Evolutionary conservation across 2,888 invertebrate genomes (phyloP).

Genomic region (Phaedon cochleariae): DNA sequence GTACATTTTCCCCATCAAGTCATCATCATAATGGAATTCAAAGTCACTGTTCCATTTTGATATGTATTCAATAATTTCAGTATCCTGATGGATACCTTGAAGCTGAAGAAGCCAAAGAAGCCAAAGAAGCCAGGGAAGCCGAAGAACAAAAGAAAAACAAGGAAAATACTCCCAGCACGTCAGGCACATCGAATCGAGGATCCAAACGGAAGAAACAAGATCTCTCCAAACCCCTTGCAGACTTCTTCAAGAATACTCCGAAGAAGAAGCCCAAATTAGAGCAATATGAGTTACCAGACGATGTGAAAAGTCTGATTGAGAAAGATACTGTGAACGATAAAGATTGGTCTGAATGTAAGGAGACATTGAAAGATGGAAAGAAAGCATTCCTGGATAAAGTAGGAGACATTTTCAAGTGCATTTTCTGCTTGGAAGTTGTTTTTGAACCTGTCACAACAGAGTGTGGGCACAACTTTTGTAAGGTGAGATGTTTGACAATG

Average conservation of each 20-base stretch:
- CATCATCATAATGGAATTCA: too few species aligned
- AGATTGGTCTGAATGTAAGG: constrained; percentile 73
- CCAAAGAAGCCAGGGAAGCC: constrained; percentile 45
- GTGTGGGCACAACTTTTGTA: constrained; percentile 80
- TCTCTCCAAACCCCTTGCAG: constrained; percentile 46
- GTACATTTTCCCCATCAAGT: too few species aligned
- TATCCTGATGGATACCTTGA: constrained; percentile 80
- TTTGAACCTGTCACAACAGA: constrained; percentile 76
- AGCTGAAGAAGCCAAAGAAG: constrained; percentile 62
- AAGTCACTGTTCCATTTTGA: too few species aligned
- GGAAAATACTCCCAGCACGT: constrained; percentile 47
- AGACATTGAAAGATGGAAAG: constrained; percentile 64
- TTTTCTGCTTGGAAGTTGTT: constrained; percentile 80
- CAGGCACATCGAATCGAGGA: constrained; percentile 41
- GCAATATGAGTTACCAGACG: constrained; percentile 53
- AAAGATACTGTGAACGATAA: constrained; percentile 70
- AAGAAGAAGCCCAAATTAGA: constrained; percentile 60
- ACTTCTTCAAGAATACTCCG: constrained; percentile 42
- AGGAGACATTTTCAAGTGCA: constrained; percentile 75
- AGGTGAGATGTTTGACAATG: constrained; percentile 66
- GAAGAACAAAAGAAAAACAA: constrained; percentile 52
- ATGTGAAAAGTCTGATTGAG: constrained; percentile 62
- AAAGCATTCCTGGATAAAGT: constrained; percentile 71
- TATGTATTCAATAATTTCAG: constrained; percentile 33
- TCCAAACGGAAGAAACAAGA: constrained; percentile 56